Evolutionary conservation across 2,113 vertebrate species (phyloP), one percentile per base, ranked within the genome.

Genomic region (Pluvialis apricaria): DNA sequence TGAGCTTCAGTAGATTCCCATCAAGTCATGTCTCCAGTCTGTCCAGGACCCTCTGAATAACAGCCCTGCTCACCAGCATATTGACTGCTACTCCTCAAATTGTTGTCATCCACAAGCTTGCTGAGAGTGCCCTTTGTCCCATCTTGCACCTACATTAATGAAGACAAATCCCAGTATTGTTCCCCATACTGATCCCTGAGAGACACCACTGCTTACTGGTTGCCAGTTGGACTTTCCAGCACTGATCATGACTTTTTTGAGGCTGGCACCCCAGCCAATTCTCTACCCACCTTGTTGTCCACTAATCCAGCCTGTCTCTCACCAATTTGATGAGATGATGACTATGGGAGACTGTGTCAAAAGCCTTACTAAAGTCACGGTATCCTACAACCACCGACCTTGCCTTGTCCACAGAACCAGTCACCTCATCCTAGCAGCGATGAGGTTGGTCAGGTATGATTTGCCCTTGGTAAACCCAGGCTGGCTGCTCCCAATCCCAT

Each of bases 321-420:
- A 58, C 10, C 16, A 36, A 1, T 6, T 25, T 61, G 36, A 16
- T 70, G 54, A 77, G 34, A 54, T 15, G 8, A 36, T 1, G 6
- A 22, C 32, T n/a, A 5, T 36, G 55, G 66, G 44, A 51, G 4
- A 55, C 15, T 14, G 20, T 79, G 45, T 78, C 68, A 76, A 64
- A 83, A 90, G 2, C 73, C 21, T 55, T 84, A 15, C 25, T 15
- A 10, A 71, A 21, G 10, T 38, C 57, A 58, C 38, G 15, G 13
- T 61, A 22, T 78, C 31, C 28, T 66, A 14, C n/a, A 55, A 34
- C 13, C 8, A 22, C 31, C 2, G 5, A 36, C 38, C 13, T 82
- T 0, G 0, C n/a, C 3, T 49, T 71, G 18, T 77, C 22, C 11
- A 16, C 17, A 32, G n/a, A 86, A 47, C n/a, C 16, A 38, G 19